Evolutionary conservation across 2,888 invertebrate genomes (phyloP).

Genomic region (Trisateles emortualis): DNA sequence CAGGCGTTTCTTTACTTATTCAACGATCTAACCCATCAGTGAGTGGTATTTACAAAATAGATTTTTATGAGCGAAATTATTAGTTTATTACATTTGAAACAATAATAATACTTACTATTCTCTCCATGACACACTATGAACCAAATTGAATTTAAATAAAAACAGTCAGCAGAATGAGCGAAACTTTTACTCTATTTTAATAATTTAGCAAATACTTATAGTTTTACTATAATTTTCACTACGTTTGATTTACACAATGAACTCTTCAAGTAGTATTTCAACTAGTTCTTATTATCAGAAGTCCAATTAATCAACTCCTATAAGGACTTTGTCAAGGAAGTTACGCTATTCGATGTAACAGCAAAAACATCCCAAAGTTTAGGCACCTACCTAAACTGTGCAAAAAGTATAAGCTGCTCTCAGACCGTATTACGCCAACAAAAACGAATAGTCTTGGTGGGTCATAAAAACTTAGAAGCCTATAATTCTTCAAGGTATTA

Average conservation of each 20-base stretch:
- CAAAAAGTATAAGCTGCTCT: neutral
- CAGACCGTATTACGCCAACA: neutral
- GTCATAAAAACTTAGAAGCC: slow-evolving; percentile 24
- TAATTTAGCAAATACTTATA: too few relatives aligned
- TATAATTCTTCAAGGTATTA: slow-evolving; percentile 3
- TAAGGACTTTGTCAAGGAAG: neutral
- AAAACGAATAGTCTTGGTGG: slow-evolving; percentile 2
- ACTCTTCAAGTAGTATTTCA: neutral
- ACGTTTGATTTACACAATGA: neutral
- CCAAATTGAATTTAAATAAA: too few relatives aligned
- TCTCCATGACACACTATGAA: too few relatives aligned
- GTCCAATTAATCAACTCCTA: neutral
- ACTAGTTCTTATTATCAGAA: neutral
- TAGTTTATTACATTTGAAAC: too few relatives aligned
- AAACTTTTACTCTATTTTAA: too few relatives aligned
- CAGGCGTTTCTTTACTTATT: too few relatives aligned
- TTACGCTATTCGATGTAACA: neutral
- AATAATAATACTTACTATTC: too few relatives aligned
- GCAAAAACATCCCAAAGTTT: neutral
- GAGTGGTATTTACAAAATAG: too few relatives aligned
- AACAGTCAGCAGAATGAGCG: too few relatives aligned
- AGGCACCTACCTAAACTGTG: neutral
- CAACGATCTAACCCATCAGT: too few relatives aligned
- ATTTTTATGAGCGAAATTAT: too few relatives aligned
- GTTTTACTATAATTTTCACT: too few relatives aligned